Percentiles rank a stretch among this genome's conserved stretches.
phyloP scores from a whole-genome alignment of 2,797 vertebrate species.

The Anguilla megastoma region DNA sequence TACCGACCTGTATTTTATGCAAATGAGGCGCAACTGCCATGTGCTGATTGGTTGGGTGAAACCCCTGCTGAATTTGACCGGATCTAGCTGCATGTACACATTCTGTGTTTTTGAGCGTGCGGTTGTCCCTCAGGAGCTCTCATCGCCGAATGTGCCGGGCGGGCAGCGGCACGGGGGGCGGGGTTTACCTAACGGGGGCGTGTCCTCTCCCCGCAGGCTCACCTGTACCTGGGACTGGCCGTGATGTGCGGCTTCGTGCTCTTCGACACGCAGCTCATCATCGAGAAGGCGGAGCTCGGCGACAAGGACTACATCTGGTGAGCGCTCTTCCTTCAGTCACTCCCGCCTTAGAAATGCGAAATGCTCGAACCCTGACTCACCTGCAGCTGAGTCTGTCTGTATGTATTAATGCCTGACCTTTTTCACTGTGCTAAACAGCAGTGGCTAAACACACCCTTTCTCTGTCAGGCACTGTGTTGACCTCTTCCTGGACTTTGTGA shows the following conservation, averaged over 20 bases:
- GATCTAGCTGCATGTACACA: too few relatives aligned
- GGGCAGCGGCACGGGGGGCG: too few relatives aligned
- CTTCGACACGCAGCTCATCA: conserved; percentile 97
- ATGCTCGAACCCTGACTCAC: neutral
- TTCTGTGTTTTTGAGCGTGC: neutral
- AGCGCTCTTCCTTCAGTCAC: conserved; percentile 45
- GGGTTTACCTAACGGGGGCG: neutral
- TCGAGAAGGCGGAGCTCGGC: conserved; percentile 92
- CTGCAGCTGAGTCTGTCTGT: neutral
- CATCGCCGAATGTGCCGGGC: too few relatives aligned
- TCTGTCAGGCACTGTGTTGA: conserved; percentile 87
- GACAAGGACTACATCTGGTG: conserved; percentile 98
- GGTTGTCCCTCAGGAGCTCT: neutral
- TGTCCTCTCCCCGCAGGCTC: conserved; percentile 69
- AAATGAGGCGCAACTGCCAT: too few relatives aligned
- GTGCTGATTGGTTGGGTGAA: too few relatives aligned
- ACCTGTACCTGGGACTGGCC: conserved; percentile 87
- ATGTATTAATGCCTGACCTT: neutral
- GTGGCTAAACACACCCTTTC: neutral
- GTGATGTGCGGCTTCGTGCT: conserved; percentile 96
- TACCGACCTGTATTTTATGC: too few relatives aligned
- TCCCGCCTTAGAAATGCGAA: too few relatives aligned
- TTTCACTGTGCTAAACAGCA: too few relatives aligned
- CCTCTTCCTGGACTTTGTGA: conserved; percentile 91
- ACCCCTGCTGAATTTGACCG: too few relatives aligned